A percentile compares a stretch with the other conserved stretches of the same genome.
These are phyloP conservation scores for Edolisoma coerulescens DNA, from an alignment of 2,113 vertebrate genomes.

Conservation along the genomic window DNA sequence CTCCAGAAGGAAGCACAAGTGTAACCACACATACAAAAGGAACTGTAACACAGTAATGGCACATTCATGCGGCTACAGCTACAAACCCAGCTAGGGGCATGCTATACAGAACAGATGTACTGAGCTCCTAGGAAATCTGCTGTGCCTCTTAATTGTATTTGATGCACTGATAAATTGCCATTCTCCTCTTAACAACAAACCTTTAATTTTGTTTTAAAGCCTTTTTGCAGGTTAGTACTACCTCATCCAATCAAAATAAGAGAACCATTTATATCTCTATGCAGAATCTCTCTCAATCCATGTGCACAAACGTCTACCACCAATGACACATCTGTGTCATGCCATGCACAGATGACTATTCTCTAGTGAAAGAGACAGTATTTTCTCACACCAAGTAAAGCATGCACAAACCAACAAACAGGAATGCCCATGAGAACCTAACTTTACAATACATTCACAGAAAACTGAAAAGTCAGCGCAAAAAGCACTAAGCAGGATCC, in stretches of 20 bases:
- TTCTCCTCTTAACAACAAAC: background rate
- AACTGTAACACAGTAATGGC: background rate
- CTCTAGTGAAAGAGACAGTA: background rate
- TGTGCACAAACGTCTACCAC: background rate
- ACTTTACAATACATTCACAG: background rate
- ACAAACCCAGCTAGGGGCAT: background rate
- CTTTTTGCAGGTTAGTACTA: background rate
- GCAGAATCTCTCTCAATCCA: background rate
- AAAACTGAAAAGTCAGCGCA: background rate
- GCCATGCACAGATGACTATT: fast-evolving
- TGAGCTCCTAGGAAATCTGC: background rate
- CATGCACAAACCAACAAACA: background rate
- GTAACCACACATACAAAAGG: background rate
- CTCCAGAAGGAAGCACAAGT: background rate
- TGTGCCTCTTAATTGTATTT: background rate
- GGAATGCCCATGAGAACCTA: background rate
- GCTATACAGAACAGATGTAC: background rate
- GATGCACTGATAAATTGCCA: background rate
- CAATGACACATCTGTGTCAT: fast-evolving
- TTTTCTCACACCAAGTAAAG: background rate
- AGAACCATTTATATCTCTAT: background rate
- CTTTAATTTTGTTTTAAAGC: background rate
- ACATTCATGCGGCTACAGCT: background rate
- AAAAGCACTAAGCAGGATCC: background rate
- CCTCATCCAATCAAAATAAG: background rate